Evolutionary conservation across 2,797 vertebrate species (phyloP), one percentile per base, ranked within the genome.

Genomic region (Micropoecilia bifurca): DNA sequence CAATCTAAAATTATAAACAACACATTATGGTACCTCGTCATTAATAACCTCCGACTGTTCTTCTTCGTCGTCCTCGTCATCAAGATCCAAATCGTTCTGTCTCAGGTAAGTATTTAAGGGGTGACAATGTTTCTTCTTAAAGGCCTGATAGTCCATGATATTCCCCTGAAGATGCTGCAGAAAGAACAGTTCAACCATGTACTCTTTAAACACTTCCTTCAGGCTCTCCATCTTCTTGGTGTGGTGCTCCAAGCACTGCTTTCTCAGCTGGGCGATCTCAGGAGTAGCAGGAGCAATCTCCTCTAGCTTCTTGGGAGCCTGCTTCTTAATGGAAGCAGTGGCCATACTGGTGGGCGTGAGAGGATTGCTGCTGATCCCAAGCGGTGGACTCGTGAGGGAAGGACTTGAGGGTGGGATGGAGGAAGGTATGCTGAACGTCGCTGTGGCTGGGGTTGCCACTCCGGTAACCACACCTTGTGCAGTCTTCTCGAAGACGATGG

Each of bases 31-130:
- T 97, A 99, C 99, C 98, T 99, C 99, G 76, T 99, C 99, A 28
- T 99, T 99, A 90, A 99, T 99, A 89, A 99, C 99, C 88, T 99
- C 98, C 1, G 98, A 98, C 85, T 98, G 98, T 71, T 99, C 98
- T 73, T 99, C 98, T 28, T 99, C 98, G 0, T 99, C 98, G 3
- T 99, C 99, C 45, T 99, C 98, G 5, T 99, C 98, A 77, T 99
- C 98, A 59, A 99, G 90, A 90, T 99, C 99, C 92, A 99, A 92
- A 87, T 99, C 99, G 36, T 98, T 99, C 85, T 99, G 99, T 90
- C 97, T 95, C 75, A 99, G 94, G 84, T 99, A 99, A 0, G 97
- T 97, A 88, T 98, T 98, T 57, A 99, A 93, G 0, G 98, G 97
- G 90, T 97, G 95, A 85, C 97, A 99, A 0, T 97, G 98, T 78